These are phyloP conservation scores for Muscicapa striata DNA, from an alignment of 2,797 vertebrate genomes.

Conservation along the genomic window DNA sequence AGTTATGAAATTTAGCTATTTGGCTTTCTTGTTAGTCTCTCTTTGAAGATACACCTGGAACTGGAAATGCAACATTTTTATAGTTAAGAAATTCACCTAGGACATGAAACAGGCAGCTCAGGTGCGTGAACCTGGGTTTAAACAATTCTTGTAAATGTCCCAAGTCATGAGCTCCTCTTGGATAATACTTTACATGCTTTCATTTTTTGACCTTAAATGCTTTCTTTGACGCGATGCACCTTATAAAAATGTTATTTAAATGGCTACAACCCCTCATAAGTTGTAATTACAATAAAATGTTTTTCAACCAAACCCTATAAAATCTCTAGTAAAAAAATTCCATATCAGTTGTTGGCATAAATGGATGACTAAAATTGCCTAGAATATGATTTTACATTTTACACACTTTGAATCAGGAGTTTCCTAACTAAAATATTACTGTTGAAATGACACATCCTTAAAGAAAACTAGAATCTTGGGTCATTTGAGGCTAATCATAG, in stretches of 20 bases:
- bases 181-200: not conserved
- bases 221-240: not conserved
- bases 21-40: not conserved
- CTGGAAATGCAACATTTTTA: conserved; percentile 37
- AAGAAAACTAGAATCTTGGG: not conserved
- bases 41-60: conserved; percentile 8
- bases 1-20: not conserved
- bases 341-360: not conserved
- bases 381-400: not conserved
- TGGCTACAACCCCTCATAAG: not conserved
- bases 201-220: conserved; percentile 53
- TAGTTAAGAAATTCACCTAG: conserved; percentile 20
- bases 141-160: conserved; percentile 21
- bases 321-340: not conserved
- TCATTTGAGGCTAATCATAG: not conserved
- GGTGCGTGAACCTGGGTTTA: not conserved
- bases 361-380: not conserved
- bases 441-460: not conserved
- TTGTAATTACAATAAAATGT: conserved; percentile 39
- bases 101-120: not conserved
- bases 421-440: not conserved
- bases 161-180: not conserved
- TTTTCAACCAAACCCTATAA: conserved; percentile 33
- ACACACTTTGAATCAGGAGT: not conserved
- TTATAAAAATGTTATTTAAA: conserved; percentile 51